These are phyloP conservation scores for Drosophila kikkawai DNA, from an alignment of 1,140 invertebrate genomes.

Conservation along the genomic window DNA sequence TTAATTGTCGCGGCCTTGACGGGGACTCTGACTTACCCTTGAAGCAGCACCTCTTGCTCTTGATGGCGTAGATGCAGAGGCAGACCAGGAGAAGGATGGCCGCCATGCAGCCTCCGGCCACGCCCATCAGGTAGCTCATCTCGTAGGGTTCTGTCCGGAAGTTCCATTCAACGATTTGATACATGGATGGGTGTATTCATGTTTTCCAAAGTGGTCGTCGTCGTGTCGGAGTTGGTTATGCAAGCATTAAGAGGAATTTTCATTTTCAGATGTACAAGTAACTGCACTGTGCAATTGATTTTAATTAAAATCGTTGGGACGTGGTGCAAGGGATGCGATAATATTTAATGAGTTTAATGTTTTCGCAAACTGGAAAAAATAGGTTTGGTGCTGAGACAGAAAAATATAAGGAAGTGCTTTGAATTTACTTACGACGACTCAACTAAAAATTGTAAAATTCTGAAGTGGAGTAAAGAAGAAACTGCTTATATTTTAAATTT, in stretches of 20 bases:
- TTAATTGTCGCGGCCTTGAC: conserved; percentile 78
- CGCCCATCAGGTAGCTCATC: conserved; percentile 88
- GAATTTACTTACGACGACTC: neutral
- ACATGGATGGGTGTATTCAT: conserved; percentile 27
- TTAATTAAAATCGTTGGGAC: conserved; percentile 65
- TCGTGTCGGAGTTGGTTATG: conserved; percentile 51
- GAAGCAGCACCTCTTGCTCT: conserved; percentile 89
- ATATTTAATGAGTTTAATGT: conserved; percentile 39
- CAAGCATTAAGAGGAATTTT: conserved; percentile 61
- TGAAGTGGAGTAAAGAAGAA: too few relatives aligned
- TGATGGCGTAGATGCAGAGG: conserved; percentile 87
- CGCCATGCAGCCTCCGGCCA: conserved; percentile 87
- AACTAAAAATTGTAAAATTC: too few relatives aligned
- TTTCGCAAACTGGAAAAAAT: neutral
- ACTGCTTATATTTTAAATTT: too few relatives aligned
- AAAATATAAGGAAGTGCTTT: neutral
- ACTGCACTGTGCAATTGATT: conserved; percentile 40
- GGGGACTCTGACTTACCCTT: conserved; percentile 87
- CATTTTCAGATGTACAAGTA: conserved; percentile 45
- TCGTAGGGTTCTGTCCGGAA: conserved; percentile 87
- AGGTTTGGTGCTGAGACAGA: neutral
- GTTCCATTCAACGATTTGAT: conserved; percentile 16
- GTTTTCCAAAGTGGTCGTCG: conserved; percentile 26
- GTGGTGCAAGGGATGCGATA: conserved; percentile 5
- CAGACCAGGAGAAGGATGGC: conserved; percentile 87